These are phyloP conservation scores for Drosophila hamatofila DNA, from an alignment of 2,888 invertebrate genomes.

Conservation along the genomic window DNA sequence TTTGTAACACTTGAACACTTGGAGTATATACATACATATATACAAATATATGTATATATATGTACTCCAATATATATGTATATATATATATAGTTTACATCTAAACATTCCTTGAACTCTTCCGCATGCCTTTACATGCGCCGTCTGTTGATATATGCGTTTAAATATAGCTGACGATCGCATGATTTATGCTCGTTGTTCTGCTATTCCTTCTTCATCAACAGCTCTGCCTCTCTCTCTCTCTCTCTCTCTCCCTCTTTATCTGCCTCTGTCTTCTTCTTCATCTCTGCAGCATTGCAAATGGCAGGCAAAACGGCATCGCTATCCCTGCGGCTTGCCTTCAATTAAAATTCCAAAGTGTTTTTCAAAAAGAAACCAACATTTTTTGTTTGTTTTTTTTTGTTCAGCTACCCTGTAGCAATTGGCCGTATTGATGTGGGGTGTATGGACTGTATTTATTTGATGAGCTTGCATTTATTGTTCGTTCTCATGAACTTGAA, in stretches of 20 bases:
- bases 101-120: constrained; percentile 43
- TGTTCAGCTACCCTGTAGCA: neutral
- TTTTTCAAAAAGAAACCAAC: constrained; percentile 24
- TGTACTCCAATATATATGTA: neutral
- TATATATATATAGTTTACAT: neutral
- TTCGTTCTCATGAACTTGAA: too few species aligned
- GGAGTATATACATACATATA: neutral
- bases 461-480: neutral
- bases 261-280: too few species aligned
- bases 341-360: constrained; percentile 74
- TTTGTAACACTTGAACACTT: constrained; percentile 24
- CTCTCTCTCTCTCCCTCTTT: neutral
- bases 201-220: neutral
- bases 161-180: constrained; percentile 58
- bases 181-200: constrained; percentile 56
- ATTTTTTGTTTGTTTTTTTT: neutral
- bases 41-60: neutral
- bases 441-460: neutral
- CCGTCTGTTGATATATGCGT: constrained; percentile 18
- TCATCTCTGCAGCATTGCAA: constrained; percentile 15
- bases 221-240: neutral
- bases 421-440: neutral
- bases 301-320: constrained; percentile 8
- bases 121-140: constrained; percentile 46
- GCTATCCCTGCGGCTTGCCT: constrained; percentile 8